These are phyloP conservation scores for Ichneumoninae sp. DNA, from an alignment of 2,888 invertebrate species.

Conservation along the genomic window DNA sequence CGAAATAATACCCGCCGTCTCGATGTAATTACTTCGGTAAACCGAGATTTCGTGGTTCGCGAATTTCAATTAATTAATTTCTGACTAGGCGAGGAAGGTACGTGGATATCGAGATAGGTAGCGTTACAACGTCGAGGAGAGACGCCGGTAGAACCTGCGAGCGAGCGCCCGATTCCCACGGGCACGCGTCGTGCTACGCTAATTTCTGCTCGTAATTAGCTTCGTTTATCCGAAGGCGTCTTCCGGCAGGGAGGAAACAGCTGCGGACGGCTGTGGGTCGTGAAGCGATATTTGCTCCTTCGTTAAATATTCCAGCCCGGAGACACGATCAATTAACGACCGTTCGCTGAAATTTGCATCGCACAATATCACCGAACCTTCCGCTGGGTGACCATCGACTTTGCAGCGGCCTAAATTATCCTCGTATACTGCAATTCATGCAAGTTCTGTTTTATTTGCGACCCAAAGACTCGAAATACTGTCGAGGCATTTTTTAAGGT, in stretches of 20 bases:
- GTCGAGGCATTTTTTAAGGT: background rate
- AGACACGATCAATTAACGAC: slow-evolving; percentile 73
- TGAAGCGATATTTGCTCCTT: background rate
- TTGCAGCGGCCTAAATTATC: background rate
- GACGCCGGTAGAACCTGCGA: background rate
- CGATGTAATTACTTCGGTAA: slow-evolving; percentile 51
- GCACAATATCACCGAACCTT: background rate
- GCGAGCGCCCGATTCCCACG: slow-evolving; percentile 11
- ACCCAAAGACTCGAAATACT: background rate
- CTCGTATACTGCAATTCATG: background rate
- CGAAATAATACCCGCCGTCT: slow-evolving; percentile 53
- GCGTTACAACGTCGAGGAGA: slow-evolving; percentile 17
- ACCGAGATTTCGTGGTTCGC: slow-evolving; percentile 45
- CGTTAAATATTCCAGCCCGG: slow-evolving; percentile 35
- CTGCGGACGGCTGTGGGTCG: background rate
- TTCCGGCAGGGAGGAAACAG: slow-evolving; percentile 2
- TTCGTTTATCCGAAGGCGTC: slow-evolving; percentile 72
- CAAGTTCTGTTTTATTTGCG: background rate
- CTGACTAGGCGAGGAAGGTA: slow-evolving; percentile 39
- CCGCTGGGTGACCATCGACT: background rate
- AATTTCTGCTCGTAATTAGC: slow-evolving; percentile 74
- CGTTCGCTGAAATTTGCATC: background rate
- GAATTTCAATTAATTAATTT: slow-evolving; percentile 62
- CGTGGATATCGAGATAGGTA: slow-evolving; percentile 45
- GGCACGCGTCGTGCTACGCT: slow-evolving; percentile 51